These are phyloP conservation scores for Meteorus colon DNA, from an alignment of 2,888 invertebrate species.

Conservation along the genomic window DNA sequence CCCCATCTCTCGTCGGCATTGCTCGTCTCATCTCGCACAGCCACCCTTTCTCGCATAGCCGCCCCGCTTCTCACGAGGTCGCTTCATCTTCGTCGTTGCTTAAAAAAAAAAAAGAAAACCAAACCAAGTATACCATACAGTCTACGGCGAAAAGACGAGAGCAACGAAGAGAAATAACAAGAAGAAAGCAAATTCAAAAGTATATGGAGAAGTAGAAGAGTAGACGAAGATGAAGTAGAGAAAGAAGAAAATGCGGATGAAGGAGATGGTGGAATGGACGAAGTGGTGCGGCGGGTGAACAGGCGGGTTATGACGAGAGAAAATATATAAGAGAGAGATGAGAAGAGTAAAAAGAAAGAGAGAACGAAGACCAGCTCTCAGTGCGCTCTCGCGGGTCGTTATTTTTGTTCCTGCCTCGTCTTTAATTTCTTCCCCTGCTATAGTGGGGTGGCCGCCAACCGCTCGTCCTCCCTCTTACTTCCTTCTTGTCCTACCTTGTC, in stretches of 20 bases:
- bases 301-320: constrained; percentile 38
- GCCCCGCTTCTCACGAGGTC: constrained; percentile 24
- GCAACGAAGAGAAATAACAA: constrained; percentile 35
- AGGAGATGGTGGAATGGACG: constrained; percentile 38
- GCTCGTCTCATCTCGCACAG: constrained; percentile 38
- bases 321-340: constrained; percentile 39
- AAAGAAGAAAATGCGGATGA: constrained; percentile 33
- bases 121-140: constrained; percentile 38
- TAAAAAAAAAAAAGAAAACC: constrained; percentile 35
- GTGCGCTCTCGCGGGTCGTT: constrained; percentile 67
- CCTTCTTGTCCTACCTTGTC: constrained; percentile 32
- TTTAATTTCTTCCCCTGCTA: constrained; percentile 71
- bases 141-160: constrained; percentile 25
- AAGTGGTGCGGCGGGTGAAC: neutral
- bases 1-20: constrained; percentile 30
- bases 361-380: constrained; percentile 42
- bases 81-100: constrained; percentile 59
- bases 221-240: constrained; percentile 42
- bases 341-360: constrained; percentile 6
- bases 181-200: constrained; percentile 15
- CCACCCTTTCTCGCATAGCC: constrained; percentile 27
- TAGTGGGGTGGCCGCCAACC: constrained; percentile 24
- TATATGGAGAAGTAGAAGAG: constrained; percentile 34
- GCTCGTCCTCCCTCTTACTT: constrained; percentile 47
- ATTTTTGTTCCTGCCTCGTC: constrained; percentile 74